phyloP scores from a whole-genome alignment of 2,888 invertebrate genomes.

The Archips xylosteana region DNA sequence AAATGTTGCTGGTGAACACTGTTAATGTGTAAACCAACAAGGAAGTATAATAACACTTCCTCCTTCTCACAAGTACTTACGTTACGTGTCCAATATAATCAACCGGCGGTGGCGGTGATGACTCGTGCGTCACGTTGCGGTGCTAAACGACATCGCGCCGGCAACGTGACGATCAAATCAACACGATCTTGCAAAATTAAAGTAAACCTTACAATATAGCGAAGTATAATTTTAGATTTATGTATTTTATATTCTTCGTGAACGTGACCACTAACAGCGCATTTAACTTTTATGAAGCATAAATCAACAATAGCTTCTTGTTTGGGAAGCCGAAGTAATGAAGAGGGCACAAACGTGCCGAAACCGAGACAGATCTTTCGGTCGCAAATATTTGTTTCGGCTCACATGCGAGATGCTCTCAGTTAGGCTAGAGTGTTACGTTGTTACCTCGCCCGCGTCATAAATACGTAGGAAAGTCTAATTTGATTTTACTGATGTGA shows the following conservation, averaged over 20 bases:
- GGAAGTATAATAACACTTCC: conserved; percentile 62
- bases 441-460: conserved; percentile 18
- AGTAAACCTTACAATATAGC: conserved; percentile 39
- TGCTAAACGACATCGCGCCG: conserved; percentile 36
- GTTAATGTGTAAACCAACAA: conserved; percentile 69
- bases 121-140: conserved; percentile 47
- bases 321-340: conserved; percentile 15
- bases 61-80: conserved; percentile 26
- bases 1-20: conserved; percentile 67
- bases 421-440: conserved; percentile 22
- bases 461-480: conserved; percentile 24
- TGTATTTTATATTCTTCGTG: conserved; percentile 9
- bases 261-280: conserved; percentile 21
- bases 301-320: conserved; percentile 23
- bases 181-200: conserved; percentile 50
- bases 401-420: conserved; percentile 20
- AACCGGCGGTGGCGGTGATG: conserved; percentile 50
- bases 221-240: conserved; percentile 18
- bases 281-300: conserved; percentile 24
- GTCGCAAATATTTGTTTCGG: conserved; percentile 27
- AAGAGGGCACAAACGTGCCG: conserved; percentile 19
- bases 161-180: conserved; percentile 50
- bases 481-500: conserved; percentile 24
- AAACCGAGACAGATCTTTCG: conserved; percentile 18
- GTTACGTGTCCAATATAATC: conserved; percentile 55